phyloP scores from a whole-genome alignment of 2,888 invertebrate species.

The Brenthis hecate region DNA sequence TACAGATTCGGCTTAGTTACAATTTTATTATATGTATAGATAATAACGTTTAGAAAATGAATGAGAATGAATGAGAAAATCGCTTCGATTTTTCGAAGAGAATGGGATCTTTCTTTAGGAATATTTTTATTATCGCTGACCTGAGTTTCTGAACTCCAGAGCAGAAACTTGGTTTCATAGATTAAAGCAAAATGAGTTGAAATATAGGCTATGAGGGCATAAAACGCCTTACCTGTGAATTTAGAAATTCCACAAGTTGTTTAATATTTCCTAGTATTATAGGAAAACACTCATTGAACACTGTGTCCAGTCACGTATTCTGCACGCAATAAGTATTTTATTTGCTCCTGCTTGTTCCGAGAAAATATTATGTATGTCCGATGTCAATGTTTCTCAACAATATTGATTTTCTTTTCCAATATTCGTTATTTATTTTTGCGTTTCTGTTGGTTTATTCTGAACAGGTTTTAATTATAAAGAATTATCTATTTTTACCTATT shows the following conservation, averaged over 20 bases:
- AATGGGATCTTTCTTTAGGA: too few relatives aligned
- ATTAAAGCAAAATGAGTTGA: not conserved
- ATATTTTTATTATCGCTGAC: too few relatives aligned
- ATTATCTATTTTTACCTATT: not conserved
- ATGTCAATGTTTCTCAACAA: slow-evolving; percentile 21
- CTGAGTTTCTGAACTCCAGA: not conserved
- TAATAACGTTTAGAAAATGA: too few relatives aligned
- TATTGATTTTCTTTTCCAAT: slow-evolving; percentile 21
- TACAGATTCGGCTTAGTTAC: too few relatives aligned
- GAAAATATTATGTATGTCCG: slow-evolving; percentile 22
- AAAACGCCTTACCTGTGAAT: not conserved
- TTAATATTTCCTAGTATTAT: slow-evolving; percentile 22
- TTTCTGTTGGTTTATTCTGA: slow-evolving; percentile 16
- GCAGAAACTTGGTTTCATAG: not conserved
- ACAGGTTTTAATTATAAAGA: slow-evolving; percentile 10
- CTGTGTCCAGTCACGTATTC: slow-evolving; percentile 27
- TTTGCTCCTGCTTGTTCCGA: slow-evolving; percentile 24
- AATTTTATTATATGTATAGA: too few relatives aligned
- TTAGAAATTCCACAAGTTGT: slow-evolving; percentile 9
- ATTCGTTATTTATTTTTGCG: slow-evolving; percentile 3
- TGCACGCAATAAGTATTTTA: slow-evolving; percentile 18
- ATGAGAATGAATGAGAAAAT: too few relatives aligned
- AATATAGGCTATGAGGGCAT: not conserved
- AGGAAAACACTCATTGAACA: slow-evolving; percentile 19
- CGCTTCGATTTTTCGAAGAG: too few relatives aligned